phyloP scores from a whole-genome alignment of 2,888 invertebrate species.

The Oscheius myriophilus region DNA sequence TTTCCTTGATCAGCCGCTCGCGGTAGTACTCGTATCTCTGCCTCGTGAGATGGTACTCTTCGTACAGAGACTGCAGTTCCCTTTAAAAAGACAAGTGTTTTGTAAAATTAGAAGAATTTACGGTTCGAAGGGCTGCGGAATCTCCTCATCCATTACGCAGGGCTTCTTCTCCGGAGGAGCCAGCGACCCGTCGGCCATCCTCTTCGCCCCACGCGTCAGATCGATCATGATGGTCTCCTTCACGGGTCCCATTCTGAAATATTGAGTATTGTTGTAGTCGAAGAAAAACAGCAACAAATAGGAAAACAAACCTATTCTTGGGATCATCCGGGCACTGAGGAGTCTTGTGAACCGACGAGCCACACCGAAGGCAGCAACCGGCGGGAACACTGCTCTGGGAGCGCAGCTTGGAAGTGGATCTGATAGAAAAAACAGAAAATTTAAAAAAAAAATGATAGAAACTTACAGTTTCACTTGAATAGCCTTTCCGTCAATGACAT shows the following conservation, averaged over 20 bases:
- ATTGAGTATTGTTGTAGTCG: too few species aligned
- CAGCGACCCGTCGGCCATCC: conserved; percentile 22
- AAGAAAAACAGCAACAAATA: background rate
- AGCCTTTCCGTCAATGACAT: conserved; percentile 63
- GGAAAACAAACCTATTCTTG: conserved; percentile 25
- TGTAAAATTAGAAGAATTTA: conserved; percentile 34
- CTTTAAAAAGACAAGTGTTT: conserved; percentile 39
- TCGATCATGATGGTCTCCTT: conserved; percentile 46
- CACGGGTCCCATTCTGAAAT: conserved; percentile 9
- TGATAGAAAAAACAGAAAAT: too few species aligned
- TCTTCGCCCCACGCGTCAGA: conserved; percentile 40
- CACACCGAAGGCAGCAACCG: conserved; percentile 63
- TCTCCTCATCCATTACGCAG: conserved; percentile 53
- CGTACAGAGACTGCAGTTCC: conserved; percentile 65
- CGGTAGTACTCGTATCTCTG: conserved; percentile 67
- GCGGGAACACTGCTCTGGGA: conserved; percentile 65
- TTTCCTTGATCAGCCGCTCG: conserved; percentile 66
- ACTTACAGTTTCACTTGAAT: conserved; percentile 63
- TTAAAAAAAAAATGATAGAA: too few species aligned
- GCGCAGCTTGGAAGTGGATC: conserved; percentile 68
- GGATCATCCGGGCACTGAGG: conserved; percentile 64
- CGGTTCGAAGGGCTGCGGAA: conserved; percentile 63
- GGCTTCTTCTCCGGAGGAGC: conserved; percentile 27
- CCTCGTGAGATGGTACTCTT: conserved; percentile 65
- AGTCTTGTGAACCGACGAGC: conserved; percentile 64